A percentile compares a stretch with the other conserved stretches of the same genome.
These are phyloP conservation scores for Semicossyphus pulcher DNA, from an alignment of 2,113 vertebrate species.

Conservation along the genomic window DNA sequence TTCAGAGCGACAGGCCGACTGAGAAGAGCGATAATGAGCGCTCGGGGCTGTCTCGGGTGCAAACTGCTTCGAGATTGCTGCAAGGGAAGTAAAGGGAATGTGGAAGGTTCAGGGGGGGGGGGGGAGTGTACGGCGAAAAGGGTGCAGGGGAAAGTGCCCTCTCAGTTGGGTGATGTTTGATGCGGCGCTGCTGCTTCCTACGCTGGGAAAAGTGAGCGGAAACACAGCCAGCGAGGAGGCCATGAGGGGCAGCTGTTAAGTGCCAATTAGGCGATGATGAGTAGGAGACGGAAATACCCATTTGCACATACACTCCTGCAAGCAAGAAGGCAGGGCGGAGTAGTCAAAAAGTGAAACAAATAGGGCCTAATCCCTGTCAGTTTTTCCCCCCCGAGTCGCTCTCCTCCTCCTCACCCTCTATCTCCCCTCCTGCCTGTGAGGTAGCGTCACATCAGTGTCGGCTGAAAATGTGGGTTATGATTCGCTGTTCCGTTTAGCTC, in stretches of 20 bases:
- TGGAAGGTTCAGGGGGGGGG: background rate
- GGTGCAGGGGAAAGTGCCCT: constrained; percentile 64
- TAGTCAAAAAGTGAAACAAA: constrained; percentile 63
- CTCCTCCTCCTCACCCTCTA: constrained; percentile 21
- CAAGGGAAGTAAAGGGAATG: constrained; percentile 33
- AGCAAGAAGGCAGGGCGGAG: constrained; percentile 37
- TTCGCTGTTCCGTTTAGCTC: constrained; percentile 28
- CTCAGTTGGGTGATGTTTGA: constrained; percentile 70
- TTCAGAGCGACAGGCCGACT: constrained; percentile 69
- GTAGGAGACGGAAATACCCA: constrained; percentile 62
- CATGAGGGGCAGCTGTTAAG: constrained; percentile 72
- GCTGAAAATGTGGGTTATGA: constrained; percentile 36
- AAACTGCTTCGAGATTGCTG: constrained; percentile 68
- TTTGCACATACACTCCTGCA: constrained; percentile 47
- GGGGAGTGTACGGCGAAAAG: constrained; percentile 8
- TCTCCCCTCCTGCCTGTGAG: constrained; percentile 27
- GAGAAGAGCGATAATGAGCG: constrained; percentile 77
- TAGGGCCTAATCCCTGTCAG: constrained; percentile 57
- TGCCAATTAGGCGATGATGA: constrained; percentile 72
- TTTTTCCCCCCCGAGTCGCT: constrained; percentile 5
- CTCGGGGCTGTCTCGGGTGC: constrained; percentile 72
- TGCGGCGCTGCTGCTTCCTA: constrained; percentile 63
- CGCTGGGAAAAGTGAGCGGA: constrained; percentile 40
- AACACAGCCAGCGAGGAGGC: constrained; percentile 48
- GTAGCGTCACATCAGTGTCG: constrained; percentile 47